Conservation (phyloP, 2,113 vertebrate species). For the Choloepus hoffmanni region DNA sequence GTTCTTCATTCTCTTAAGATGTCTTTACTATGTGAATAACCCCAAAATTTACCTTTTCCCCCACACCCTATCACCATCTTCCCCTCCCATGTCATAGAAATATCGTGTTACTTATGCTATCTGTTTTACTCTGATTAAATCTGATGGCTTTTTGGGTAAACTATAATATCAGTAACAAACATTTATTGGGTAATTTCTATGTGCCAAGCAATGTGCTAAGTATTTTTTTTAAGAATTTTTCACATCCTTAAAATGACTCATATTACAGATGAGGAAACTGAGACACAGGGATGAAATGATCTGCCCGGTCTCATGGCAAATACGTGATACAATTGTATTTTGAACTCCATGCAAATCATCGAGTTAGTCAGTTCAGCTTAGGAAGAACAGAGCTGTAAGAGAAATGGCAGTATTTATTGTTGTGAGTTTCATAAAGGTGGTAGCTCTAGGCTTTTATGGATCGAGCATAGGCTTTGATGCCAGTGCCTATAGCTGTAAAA, state of each 20-base stretch:
- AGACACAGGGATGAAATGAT: background rate
- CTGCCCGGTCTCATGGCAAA: background rate
- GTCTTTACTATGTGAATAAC: background rate
- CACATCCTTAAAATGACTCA: background rate
- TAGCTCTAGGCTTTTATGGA: background rate
- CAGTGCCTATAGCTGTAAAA: background rate
- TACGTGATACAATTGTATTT: background rate
- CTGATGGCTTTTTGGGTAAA: background rate
- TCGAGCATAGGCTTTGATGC: background rate
- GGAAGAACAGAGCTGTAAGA: background rate
- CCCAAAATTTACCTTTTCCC: background rate
- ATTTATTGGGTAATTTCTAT: background rate
- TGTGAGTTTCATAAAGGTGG: background rate
- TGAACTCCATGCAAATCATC: background rate
- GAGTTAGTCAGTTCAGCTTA: background rate
- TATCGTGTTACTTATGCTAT: background rate
- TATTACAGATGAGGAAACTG: background rate
- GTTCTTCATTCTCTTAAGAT: background rate
- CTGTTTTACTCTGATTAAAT: slow-evolving; percentile 33
- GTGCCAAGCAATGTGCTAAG: background rate
- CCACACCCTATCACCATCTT: too few relatives aligned
- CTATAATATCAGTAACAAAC: background rate
- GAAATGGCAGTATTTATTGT: background rate
- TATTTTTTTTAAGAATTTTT: background rate
- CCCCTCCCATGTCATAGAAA: background rate